Base-by-base conservation (phyloP, 1,140 invertebrate genomes). In the Coelopa frigida region DNA sequence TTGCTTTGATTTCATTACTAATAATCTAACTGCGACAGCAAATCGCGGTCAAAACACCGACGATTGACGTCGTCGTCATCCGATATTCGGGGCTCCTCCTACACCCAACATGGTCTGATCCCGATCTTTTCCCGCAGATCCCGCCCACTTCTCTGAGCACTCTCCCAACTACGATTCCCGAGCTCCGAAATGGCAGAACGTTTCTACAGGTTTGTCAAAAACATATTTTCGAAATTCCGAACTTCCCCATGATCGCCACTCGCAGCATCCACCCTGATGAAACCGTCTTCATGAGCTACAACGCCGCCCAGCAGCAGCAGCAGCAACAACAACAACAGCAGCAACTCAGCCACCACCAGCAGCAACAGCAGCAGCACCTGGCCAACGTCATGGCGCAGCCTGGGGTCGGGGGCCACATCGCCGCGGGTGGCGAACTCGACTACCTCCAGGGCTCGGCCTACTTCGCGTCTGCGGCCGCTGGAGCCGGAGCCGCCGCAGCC, bases 171-270 rank as follows among this genome's bases (percentile, higher is more conserved):
- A n/a, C n/a, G n/a, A n/a, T n/a, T n/a, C n/a, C n/a, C n/a, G n/a
- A n/a, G n/a, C n/a, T n/a, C n/a, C n/a, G n/a, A n/a, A n/a, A 43
- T 43, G 41, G 41, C 41, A 43, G 41, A 43, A 43, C 41, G 41
- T 37, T 48, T 14, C 24, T 42, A 22, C 39, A 35, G 41, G 41
- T 43, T 31, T 43, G 41, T 43, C 41, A 43, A 43, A 4, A 32
- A n/a, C 17, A 35, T 18, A 21, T 7, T 29, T 32, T 21, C 5
- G 24, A 39, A 39, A 39, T 22, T 14, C 35, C 10, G 40, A 41
- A n/a, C 20, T 26, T 23, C 11, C 8, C 10, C 18, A 11, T 27
- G 27, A 18, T 36, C 40, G 20, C 10, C 5, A 23, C 21, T 23
- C 26, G 20, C 10, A 43, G 27, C 41, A 12, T 43, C 31, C 41